Evolutionary conservation across 2,888 invertebrate species (phyloP), one percentile per base, ranked within the genome.

Genomic region (Chloroclysta siterata): DNA sequence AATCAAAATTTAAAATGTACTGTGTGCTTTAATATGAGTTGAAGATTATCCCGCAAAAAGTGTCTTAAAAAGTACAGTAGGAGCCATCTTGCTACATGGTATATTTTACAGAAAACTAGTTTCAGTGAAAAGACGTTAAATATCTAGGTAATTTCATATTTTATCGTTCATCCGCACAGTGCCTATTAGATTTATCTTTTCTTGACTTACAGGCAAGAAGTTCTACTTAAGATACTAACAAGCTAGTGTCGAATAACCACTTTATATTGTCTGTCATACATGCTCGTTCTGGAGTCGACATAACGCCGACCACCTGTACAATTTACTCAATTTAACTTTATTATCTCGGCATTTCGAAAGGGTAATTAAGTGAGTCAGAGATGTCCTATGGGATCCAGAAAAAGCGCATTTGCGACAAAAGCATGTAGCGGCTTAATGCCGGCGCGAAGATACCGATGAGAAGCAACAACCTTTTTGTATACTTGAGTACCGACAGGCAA

Each of bases 321-420:
- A 85, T 87, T 87, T 84, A 83, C 82, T 80, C 84, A 85, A 87
- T 88, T 87, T 84, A 84, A 84, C 80, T 87, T 87, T 84, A 85
- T 87, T 82, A 84, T 83, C 78, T 83, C 70, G 75, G 79, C 82
- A 83, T 82, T 83, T 84, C 67, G 77, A 81, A 80, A 72, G 74
- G 79, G 75, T 84, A 85, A 86, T 86, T 87, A 83, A 79, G 78
- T 77, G 82, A 81, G 75, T 79, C 76, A 74, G 79, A 69, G 71
- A 71, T 69, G 74, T 77, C 73, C 80, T 73, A 73, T 65, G 79
- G 79, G 80, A 76, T 70, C 54, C 47, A 29, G 55, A 33, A 13
- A 13, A 48, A 42, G 11, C 28, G n/a, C 13, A 42, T 60, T 60
- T 44, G 33, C 47, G 15, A 44, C 28, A 15, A 52, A 63, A 42